These are phyloP conservation scores for Petrosia ficiformis DNA, from an alignment of 37 sponge, comb jelly and placozoan species.

Conservation along the genomic window DNA sequence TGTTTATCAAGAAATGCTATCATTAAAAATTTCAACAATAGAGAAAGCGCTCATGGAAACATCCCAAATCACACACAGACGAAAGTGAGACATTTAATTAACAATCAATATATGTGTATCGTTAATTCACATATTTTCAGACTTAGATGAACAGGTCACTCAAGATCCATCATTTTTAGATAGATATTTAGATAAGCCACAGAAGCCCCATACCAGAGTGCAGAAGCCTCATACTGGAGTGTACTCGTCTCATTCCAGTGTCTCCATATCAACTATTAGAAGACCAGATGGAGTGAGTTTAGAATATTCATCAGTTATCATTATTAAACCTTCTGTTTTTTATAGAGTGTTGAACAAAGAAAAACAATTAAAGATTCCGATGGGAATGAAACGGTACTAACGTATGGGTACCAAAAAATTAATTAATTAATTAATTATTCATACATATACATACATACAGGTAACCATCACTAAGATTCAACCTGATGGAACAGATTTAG, in stretches of 20 bases:
- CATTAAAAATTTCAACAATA: too few relatives aligned
- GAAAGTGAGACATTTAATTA: background rate
- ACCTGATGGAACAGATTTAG: too few relatives aligned
- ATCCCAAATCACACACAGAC: background rate
- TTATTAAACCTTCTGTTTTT: background rate
- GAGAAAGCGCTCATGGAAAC: too few relatives aligned
- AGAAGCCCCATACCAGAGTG: background rate
- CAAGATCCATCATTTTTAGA: slow-evolving; percentile 9
- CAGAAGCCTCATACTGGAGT: too few relatives aligned
- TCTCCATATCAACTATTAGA: slow-evolving; percentile 8
- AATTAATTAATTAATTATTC: too few relatives aligned
- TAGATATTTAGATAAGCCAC: background rate
- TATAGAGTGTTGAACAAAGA: slow-evolving; percentile 6
- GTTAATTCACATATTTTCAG: background rate
- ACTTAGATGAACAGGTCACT: slow-evolving; percentile 4
- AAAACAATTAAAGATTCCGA: slow-evolving; percentile 19
- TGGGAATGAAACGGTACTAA: slow-evolving; percentile 27
- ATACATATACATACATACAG: too few relatives aligned
- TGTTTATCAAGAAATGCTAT: too few relatives aligned
- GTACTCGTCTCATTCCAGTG: too few relatives aligned
- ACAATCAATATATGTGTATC: background rate
- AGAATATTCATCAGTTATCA: too few relatives aligned
- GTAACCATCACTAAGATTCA: too few relatives aligned
- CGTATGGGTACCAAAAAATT: too few relatives aligned
- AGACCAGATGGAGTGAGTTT: slow-evolving; percentile 28